A percentile compares a stretch with the other conserved stretches of the same genome.
Conservation (phyloP, 2,888 invertebrate genomes). For the Eristalinus sepulchralis region DNA sequence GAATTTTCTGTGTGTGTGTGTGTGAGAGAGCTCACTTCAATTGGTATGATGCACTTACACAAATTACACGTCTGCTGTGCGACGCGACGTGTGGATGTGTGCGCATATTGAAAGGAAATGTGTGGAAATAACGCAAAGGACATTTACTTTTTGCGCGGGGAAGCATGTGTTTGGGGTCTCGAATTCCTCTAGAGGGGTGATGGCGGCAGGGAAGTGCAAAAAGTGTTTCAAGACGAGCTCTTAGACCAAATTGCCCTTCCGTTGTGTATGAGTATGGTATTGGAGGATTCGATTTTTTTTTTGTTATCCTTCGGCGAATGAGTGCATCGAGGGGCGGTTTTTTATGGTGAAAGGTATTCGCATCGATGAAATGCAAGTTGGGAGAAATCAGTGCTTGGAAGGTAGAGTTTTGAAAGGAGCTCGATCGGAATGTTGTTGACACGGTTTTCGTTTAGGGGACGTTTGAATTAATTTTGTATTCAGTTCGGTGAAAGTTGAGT, state of each 20-base stretch:
- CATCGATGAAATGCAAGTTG: neutral
- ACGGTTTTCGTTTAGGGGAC: neutral
- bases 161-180: neutral
- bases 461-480: no score
- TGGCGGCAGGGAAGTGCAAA: neutral
- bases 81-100: neutral
- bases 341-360: neutral
- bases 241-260: neutral
- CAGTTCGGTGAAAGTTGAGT: no score
- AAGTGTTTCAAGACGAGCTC: neutral
- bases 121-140: neutral
- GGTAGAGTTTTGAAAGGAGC: neutral
- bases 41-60: neutral
- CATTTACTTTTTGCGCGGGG: neutral
- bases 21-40: neutral
- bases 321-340: neutral
- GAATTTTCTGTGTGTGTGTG: neutral
- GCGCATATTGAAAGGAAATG: neutral
- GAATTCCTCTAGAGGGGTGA: neutral
- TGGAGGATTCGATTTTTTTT: no score
- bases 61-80: neutral
- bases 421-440: neutral
- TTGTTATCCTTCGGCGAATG: neutral
- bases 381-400: neutral
- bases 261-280: neutral